Conservation (phyloP, 1,140 invertebrate species). For the Tetramorium simillimum region DNA sequence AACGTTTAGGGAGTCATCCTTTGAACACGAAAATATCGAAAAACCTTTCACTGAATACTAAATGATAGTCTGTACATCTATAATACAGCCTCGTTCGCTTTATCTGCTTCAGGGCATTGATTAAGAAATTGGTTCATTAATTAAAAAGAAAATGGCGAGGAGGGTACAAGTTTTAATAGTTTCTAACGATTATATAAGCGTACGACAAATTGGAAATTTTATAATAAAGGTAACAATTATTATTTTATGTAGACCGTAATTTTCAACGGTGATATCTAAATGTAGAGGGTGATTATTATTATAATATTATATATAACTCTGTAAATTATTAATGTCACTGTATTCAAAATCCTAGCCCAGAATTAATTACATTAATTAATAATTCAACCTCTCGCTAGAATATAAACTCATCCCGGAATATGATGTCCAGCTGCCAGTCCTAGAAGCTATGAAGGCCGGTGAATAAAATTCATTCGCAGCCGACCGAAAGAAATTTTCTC, state of each 20-base stretch:
- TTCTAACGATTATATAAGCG: background rate
- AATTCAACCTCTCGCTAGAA: slow-evolving; percentile 1
- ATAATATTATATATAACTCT: background rate
- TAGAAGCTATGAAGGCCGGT: no score
- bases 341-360: background rate
- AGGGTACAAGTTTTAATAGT: slow-evolving; percentile 8
- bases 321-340: slow-evolving; percentile 15
- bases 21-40: slow-evolving; percentile 30
- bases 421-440: background rate
- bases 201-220: background rate
- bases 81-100: background rate
- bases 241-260: background rate
- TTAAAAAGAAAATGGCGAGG: background rate
- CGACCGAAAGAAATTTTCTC: background rate
- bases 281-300: background rate
- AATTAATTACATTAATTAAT: slow-evolving; percentile 29
- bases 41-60: slow-evolving; percentile 3
- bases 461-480: background rate
- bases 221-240: background rate
- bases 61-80: slow-evolving; percentile 1
- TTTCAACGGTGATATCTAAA: background rate
- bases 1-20: background rate
- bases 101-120: background rate
- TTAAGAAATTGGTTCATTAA: slow-evolving; percentile 24
- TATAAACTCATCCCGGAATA: background rate